Conservation (phyloP, 2,888 invertebrate species). For the Drosophila neoperkinsi region DNA sequence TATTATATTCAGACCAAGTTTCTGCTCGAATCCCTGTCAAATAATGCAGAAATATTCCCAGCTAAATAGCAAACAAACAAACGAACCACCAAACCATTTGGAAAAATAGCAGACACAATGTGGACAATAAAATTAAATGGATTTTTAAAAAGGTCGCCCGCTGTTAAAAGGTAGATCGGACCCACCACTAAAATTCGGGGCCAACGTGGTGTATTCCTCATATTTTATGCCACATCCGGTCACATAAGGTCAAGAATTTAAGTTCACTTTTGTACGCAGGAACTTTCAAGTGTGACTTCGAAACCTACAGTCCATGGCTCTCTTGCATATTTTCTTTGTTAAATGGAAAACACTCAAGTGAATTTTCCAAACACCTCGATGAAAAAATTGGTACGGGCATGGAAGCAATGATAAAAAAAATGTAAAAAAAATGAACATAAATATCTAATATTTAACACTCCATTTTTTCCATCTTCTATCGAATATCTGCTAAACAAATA, state of each 20-base stretch:
- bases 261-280: conserved; percentile 17
- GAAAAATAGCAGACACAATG: conserved; percentile 45
- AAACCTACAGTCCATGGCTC: conserved; percentile 5
- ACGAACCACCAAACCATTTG: conserved; percentile 40
- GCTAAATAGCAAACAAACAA: conserved; percentile 40
- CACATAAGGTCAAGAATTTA: conserved; percentile 20
- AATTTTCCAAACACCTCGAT: background rate
- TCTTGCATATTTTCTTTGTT: background rate
- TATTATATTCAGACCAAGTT: conserved; percentile 53
- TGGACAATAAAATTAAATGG: conserved; percentile 62
- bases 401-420: background rate
- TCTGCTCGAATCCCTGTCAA: conserved; percentile 63
- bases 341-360: background rate
- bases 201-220: conserved; percentile 58
- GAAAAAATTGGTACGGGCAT: background rate
- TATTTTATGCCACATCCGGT: conserved; percentile 59
- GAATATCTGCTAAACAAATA: background rate
- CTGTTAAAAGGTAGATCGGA: conserved; percentile 27
- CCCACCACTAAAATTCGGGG: conserved; percentile 35
- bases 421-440: background rate
- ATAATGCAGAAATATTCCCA: conserved; percentile 75
- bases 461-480: background rate
- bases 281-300: conserved; percentile 28
- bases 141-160: conserved; percentile 68
- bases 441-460: background rate